phyloP scores from a whole-genome alignment of 2,797 vertebrate species.

The Mus spretus region DNA sequence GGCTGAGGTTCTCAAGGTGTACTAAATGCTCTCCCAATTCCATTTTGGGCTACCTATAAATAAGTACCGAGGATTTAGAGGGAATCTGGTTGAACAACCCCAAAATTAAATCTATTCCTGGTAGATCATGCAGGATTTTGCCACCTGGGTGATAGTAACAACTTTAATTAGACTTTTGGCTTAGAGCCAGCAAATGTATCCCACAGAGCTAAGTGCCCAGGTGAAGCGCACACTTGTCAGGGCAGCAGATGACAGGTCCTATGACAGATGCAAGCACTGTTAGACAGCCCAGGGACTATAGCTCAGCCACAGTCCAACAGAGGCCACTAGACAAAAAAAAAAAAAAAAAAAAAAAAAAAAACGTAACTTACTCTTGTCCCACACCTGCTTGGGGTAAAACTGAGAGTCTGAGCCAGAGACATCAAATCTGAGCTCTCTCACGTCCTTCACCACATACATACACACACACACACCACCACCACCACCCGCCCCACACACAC shows the following conservation, averaged over 20 bases:
- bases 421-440: not conserved
- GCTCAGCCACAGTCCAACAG: not conserved
- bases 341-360: not conserved
- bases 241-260: not conserved
- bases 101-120: slow-evolving; percentile 66
- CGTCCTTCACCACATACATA: not conserved
- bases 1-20: not conserved
- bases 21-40: not conserved
- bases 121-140: slow-evolving; percentile 50
- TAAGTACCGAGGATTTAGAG: not conserved
- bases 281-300: slow-evolving; percentile 6
- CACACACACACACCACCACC: not conserved
- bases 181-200: slow-evolving; percentile 51
- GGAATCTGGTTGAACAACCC: slow-evolving; percentile 39
- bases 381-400: not conserved
- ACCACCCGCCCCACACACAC: no score
- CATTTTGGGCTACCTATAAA: slow-evolving; percentile 39
- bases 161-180: slow-evolving; percentile 74
- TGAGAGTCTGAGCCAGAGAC: not conserved
- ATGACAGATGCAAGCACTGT: slow-evolving; percentile 5
- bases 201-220: slow-evolving; percentile 60
- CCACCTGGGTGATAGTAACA: slow-evolving; percentile 40
- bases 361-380: not conserved
- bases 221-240: slow-evolving; percentile 60
- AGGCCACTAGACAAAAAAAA: not conserved